Conservation (phyloP, 2,888 invertebrate species). For the Pachydiplax longipennis region DNA sequence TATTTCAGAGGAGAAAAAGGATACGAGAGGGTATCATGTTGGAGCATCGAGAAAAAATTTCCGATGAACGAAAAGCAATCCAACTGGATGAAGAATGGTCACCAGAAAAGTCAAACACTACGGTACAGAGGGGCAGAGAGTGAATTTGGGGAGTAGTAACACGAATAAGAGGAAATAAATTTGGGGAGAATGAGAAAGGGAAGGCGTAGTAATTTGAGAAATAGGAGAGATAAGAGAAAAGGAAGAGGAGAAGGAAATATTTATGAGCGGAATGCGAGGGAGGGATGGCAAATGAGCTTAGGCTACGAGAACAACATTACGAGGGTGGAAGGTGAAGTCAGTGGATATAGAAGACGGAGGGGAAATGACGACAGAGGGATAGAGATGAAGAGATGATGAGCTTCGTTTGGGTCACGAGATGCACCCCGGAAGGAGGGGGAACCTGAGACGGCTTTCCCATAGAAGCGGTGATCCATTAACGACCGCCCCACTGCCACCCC, state of each 20-base stretch:
- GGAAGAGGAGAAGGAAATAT: background rate
- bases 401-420: background rate
- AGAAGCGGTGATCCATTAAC: constrained; percentile 20
- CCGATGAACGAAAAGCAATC: background rate
- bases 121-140: background rate
- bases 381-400: background rate
- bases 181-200: background rate
- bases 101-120: background rate
- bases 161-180: background rate
- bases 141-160: background rate
- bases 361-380: background rate
- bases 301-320: background rate
- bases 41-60: background rate
- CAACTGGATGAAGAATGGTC: background rate
- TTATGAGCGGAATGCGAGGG: background rate
- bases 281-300: background rate
- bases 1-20: too few species aligned
- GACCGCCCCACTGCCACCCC: background rate
- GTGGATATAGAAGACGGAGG: background rate
- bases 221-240: background rate
- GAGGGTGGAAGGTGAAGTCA: background rate
- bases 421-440: background rate
- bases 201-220: background rate
- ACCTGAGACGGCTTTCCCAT: constrained; percentile 16
- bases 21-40: background rate